phyloP scores from a whole-genome alignment of 2,797 vertebrate genomes.

The Scyliorhinus canicula region DNA sequence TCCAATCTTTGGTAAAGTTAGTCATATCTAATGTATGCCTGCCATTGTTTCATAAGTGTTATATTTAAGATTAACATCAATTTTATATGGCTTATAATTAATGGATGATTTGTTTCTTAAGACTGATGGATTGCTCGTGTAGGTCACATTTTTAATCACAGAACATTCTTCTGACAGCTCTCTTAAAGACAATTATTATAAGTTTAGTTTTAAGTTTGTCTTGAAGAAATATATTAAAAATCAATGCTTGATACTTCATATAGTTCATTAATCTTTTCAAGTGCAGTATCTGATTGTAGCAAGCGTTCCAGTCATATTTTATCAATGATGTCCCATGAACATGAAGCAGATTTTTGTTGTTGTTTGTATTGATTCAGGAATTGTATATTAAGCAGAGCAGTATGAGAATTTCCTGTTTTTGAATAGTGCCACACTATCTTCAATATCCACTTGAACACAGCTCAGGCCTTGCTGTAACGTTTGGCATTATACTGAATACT shows the following conservation, averaged over 20 bases:
- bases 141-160: not conserved
- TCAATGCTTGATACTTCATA: not conserved
- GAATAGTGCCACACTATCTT: not conserved
- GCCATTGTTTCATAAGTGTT: not conserved
- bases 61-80: not conserved
- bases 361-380: not conserved
- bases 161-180: not conserved
- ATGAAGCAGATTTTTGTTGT: not conserved
- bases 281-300: not conserved
- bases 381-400: not conserved
- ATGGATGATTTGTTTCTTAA: not conserved
- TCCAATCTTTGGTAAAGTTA: not conserved
- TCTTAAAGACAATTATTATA: not conserved
- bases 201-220: no score
- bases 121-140: not conserved
- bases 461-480: not conserved
- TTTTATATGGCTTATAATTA: not conserved
- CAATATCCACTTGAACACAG: not conserved
- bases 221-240: not conserved
- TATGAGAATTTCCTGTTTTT: not conserved
- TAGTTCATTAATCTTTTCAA: not conserved
- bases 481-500: not conserved
- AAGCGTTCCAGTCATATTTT: not conserved
- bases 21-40: no score
- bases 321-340: not conserved